Evolutionary conservation across 2,888 invertebrate species (phyloP), one percentile per base, ranked within the genome.

Genomic region (Vandiemenella viatica): DNA sequence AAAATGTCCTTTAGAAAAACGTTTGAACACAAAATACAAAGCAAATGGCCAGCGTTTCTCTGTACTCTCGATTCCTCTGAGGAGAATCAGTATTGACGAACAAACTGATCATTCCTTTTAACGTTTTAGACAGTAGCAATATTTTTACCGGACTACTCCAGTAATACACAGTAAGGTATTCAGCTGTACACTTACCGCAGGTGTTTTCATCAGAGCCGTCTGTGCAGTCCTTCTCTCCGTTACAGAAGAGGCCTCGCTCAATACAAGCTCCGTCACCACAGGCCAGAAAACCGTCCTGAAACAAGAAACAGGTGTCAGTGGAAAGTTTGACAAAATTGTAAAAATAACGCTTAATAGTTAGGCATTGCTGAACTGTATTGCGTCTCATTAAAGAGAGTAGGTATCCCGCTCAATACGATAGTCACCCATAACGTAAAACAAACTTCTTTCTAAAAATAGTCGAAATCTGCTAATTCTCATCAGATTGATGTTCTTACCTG

Each of bases 121-220:
- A n/a, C n/a, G n/a, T n/a, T n/a, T n/a, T n/a, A n/a, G n/a, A n/a
- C n/a, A n/a, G n/a, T n/a, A n/a, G n/a, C n/a, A n/a, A n/a, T n/a
- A n/a, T n/a, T n/a, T n/a, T n/a, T n/a, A n/a, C n/a, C n/a, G n/a
- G n/a, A n/a, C n/a, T n/a, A n/a, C n/a, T n/a, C n/a, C n/a, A n/a
- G n/a, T n/a, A n/a, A n/a, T n/a, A n/a, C n/a, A n/a, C n/a, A n/a
- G n/a, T n/a, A n/a, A n/a, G n/a, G n/a, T n/a, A n/a, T n/a, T n/a
- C n/a, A n/a, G 40, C 17, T 10, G 13, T 38, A 20, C 21, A 41
- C 85, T 79, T 67, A 90, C 90, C 89, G 64, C 90, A 91, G 63
- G 80, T 77, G 64, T 89, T 90, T 68, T 91, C 90, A 62, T 91
- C 90, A 21, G 89, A 90, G 45, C 88, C 88, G 61, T 90, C 90